phyloP scores from a whole-genome alignment of 2,888 invertebrate species.

The Caenorhabditis drosophilae region DNA sequence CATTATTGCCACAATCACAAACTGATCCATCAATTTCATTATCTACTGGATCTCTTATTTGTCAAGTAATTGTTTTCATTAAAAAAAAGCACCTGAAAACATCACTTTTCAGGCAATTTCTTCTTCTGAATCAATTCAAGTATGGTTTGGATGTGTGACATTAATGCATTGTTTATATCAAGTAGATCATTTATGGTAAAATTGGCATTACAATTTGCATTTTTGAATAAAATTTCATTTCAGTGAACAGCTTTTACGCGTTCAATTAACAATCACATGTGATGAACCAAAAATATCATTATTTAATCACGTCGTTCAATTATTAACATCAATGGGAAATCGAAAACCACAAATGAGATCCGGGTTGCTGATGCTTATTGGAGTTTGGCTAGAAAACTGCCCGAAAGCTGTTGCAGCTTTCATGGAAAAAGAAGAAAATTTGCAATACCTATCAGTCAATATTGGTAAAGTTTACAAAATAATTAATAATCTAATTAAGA shows the following conservation, averaged over 20 bases:
- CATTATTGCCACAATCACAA: slow-evolving; percentile 84
- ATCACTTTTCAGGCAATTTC: slow-evolving; percentile 42
- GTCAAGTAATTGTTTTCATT: slow-evolving; percentile 12
- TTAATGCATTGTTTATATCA: slow-evolving; percentile 88
- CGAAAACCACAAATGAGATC: slow-evolving; percentile 78
- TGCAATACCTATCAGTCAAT: slow-evolving; percentile 63
- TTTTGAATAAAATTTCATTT: slow-evolving; percentile 3
- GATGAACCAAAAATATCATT: slow-evolving; percentile 85
- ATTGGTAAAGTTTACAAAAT: slow-evolving; percentile 41
- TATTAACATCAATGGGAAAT: slow-evolving; percentile 52
- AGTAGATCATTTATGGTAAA: slow-evolving; percentile 63
- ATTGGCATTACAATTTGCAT: background rate
- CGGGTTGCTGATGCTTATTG: slow-evolving; percentile 87
- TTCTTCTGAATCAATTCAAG: slow-evolving; percentile 61
- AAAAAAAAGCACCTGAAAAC: no score
- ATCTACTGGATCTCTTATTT: slow-evolving; percentile 42
- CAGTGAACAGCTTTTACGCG: slow-evolving; percentile 88
- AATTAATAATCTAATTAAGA: no score
- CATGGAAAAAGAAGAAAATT: slow-evolving; percentile 72
- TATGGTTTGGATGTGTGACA: slow-evolving; percentile 91
- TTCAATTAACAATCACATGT: slow-evolving; percentile 80
- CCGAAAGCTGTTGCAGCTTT: slow-evolving; percentile 83
- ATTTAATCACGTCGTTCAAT: slow-evolving; percentile 81
- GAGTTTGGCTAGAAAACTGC: slow-evolving; percentile 86
- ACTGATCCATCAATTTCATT: slow-evolving; percentile 19